Base-by-base conservation (phyloP, 2,888 invertebrate genomes). In the Drosophila yooni region DNA sequence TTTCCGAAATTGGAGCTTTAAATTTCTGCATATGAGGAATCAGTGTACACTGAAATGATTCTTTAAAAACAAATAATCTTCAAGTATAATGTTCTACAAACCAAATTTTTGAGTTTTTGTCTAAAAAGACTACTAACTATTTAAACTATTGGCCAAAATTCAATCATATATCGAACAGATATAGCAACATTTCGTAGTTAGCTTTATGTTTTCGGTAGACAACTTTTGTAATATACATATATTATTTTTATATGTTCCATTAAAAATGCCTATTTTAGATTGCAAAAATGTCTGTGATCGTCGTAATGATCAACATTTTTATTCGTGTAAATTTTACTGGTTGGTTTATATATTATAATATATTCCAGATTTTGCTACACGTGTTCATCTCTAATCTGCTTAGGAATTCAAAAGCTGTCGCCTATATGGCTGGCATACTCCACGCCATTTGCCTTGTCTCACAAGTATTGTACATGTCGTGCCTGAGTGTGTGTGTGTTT, bases 321-420 rank as follows among this genome's bases (percentile, higher is more conserved):
- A 13, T n/a, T 31, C 13, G 6, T n/a, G 0, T 31, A 5, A 31
- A 31, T 33, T 33, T 21, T 21, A 21, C 2, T 33, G 3, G 43
- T 7, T 46, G 13, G 6, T 6, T 36, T 6, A 21, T 21, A 13
- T 21, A 13, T 2, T 46, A 1, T 13, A 7, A 21, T 21, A 46
- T 33, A 31, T 33, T 21, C 0, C 2, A 21, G 33, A 21, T 53
- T 25, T 8, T 2, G 36, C 27, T 21, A 11, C 67, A 67, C 67
- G 68, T 29, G 8, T 40, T 36, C 68, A 18, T 51, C 68, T 43
- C 68, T 43, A 72, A 71, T 51, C 78, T 89, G 83, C 59, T 89
- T 88, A 87, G 85, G 71, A 77, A 88, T 88, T 80, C 88, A 88
- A 82, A 74, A 78, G 78, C 52, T 79, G 89, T 88, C 81, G 75